Conservation (phyloP, 2,888 invertebrate genomes). For the Andrena praecox region DNA sequence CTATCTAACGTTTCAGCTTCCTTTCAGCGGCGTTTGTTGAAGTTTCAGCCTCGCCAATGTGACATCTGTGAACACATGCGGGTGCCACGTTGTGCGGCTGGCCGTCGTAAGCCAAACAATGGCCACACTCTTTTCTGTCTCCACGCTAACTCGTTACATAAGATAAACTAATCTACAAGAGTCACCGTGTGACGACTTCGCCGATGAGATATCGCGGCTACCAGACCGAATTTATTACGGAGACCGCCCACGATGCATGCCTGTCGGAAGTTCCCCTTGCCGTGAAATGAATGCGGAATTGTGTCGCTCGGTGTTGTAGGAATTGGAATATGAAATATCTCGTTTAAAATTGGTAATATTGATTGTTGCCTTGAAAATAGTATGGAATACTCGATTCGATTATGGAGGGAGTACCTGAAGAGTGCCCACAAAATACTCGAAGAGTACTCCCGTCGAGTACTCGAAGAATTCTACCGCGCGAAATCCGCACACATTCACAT, state of each 20-base stretch:
- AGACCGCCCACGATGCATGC: conserved; percentile 19
- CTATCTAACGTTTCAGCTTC: conserved; percentile 2
- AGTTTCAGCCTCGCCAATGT: not conserved
- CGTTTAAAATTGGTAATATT: no score
- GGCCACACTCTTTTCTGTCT: conserved; percentile 61
- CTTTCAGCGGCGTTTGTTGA: not conserved
- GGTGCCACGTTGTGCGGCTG: conserved; percentile 59
- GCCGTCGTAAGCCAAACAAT: conserved; percentile 58
- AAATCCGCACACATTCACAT: conserved; percentile 8
- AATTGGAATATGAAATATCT: not conserved
- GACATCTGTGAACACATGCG: conserved; percentile 58
- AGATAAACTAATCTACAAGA: conserved; percentile 70
- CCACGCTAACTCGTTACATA: conserved; percentile 59
- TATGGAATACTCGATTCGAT: no score
- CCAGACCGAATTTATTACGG: conserved; percentile 39
- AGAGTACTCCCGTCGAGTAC: no score
- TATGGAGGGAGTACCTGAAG: no score
- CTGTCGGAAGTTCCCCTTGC: conserved; percentile 15
- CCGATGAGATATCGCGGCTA: conserved; percentile 41
- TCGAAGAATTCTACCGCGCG: not conserved
- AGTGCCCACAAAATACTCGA: no score
- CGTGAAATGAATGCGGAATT: not conserved
- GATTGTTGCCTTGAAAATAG: no score
- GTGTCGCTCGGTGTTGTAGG: not conserved
- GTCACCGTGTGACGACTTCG: conserved; percentile 32